phyloP scores from a whole-genome alignment of 2,113 vertebrate genomes.

The Toxotes jaculatrix region DNA sequence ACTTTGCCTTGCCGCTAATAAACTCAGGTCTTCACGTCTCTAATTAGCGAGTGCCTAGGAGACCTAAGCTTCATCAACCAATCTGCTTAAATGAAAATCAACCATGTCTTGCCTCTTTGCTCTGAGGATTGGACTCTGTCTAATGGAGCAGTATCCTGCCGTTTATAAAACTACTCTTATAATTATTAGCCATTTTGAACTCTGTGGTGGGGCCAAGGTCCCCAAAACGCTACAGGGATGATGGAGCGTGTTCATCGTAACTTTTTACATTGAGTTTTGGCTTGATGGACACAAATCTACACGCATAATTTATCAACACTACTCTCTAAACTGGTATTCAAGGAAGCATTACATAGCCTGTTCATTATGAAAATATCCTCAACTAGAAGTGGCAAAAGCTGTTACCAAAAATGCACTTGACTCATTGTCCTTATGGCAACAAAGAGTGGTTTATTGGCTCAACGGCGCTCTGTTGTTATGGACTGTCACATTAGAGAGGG shows the following conservation, averaged over 20 bases:
- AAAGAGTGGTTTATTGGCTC: constrained; percentile 57
- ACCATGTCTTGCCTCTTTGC: constrained; percentile 36
- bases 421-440: constrained; percentile 53
- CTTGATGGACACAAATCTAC: background rate
- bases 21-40: constrained; percentile 51
- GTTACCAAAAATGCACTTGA: constrained; percentile 31
- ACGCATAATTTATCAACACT: constrained; percentile 36
- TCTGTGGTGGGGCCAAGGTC: background rate
- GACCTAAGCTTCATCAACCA: constrained; percentile 54
- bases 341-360: constrained; percentile 14
- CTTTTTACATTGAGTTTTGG: background rate
- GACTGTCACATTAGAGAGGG: constrained; percentile 68
- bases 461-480: constrained; percentile 59
- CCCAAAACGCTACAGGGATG: background rate
- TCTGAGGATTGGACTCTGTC: constrained; percentile 41
- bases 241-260: background rate
- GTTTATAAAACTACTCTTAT: constrained; percentile 42
- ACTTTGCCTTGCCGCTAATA: constrained; percentile 53
- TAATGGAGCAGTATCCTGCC: constrained; percentile 39
- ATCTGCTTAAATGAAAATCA: constrained; percentile 57
- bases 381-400: constrained; percentile 26
- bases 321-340: constrained; percentile 14
- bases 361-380: constrained; percentile 45
- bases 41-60: constrained; percentile 66
- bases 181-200: constrained; percentile 50